A percentile compares a stretch with the other conserved stretches of the same genome.
Conservation (phyloP, 2,113 vertebrate genomes). For the Thamnaconus septentrionalis region DNA sequence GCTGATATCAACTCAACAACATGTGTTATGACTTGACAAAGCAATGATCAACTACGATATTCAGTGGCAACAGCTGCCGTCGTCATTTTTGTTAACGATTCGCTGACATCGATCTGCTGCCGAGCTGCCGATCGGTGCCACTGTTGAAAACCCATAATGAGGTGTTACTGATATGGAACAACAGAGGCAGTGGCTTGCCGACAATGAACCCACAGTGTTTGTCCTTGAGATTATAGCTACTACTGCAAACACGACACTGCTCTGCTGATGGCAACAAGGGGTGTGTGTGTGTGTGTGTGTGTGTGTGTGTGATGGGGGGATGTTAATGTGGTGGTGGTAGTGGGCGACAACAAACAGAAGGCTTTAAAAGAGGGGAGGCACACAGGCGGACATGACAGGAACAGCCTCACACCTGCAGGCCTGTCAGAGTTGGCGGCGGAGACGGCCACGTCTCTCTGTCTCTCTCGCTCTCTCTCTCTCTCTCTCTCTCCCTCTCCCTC, state of each 20-base stretch:
- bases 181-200: neutral
- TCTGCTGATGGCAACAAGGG: conserved; percentile 14
- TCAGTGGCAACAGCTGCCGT: too few species aligned
- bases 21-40: too few species aligned
- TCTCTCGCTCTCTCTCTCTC: too few species aligned
- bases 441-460: too few species aligned
- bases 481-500: neutral
- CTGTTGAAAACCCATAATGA: neutral
- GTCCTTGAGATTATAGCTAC: conserved; percentile 13
- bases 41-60: too few species aligned
- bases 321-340: neutral
- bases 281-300: neutral
- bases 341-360: conserved; percentile 13
- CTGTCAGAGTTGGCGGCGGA: conserved; percentile 19
- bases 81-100: too few species aligned
- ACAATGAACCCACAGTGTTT: conserved; percentile 16
- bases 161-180: conserved; percentile 1
- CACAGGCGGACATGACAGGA: conserved; percentile 23
- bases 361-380: neutral
- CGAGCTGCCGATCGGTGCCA: neutral
- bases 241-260: conserved; percentile 15
- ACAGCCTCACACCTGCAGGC: conserved; percentile 21
- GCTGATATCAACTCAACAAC: too few species aligned
- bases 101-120: too few species aligned
- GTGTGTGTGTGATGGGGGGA: conserved; percentile 1